Base-by-base conservation (phyloP, 2,888 invertebrate species). In the Tuta absoluta region DNA sequence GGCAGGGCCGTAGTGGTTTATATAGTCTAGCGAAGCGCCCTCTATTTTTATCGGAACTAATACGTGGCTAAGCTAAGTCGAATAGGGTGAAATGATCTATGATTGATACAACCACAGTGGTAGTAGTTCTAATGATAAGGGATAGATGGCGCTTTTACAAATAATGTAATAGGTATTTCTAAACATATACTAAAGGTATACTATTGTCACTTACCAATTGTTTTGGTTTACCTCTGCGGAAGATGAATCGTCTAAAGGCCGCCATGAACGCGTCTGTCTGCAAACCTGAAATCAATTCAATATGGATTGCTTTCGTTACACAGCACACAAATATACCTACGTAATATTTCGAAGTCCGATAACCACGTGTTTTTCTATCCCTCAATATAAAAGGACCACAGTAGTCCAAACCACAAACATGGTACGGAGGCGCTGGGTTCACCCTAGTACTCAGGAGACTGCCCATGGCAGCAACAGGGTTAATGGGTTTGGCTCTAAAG, bases 191-290 rank as follows among this genome's bases (percentile, higher is more conserved):
- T n/a, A 65, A 66, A 38, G 57, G 64, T 23, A 58, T 63, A 23
- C 49, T 57, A 21, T 67, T 67, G 45, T 67, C 67, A 28, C 62
- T 63, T 7, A 63, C 56, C 23, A 66, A 49, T 23, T 49, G 58
- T 41, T 24, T 45, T 11, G 65, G 63, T 48, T 62, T 65, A 33
- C 66, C 68, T 53, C 66, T 33, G 7, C 68, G 59, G 10, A 66
- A 24, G 24, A 65, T 56, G 37, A 68, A 68, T 10, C 65, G 58
- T 53, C 63, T 53, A 11, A 67, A 37, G 11, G 64, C 64, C 10
- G 64, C 64, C 7, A 66, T 45, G 53, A 61, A 66, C 1, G 64
- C 61, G 19, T 65, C 63, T 5, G 59, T 57, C 0, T 62, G 57
- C 7, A 66, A 28, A 33, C 64, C 63, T 49, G 65, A 58, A 33